Percentiles rank a stretch among this genome's conserved stretches.
Evolutionary conservation across 2,888 invertebrate species (phyloP).

Genomic region (Acrobasis suavella): DNA sequence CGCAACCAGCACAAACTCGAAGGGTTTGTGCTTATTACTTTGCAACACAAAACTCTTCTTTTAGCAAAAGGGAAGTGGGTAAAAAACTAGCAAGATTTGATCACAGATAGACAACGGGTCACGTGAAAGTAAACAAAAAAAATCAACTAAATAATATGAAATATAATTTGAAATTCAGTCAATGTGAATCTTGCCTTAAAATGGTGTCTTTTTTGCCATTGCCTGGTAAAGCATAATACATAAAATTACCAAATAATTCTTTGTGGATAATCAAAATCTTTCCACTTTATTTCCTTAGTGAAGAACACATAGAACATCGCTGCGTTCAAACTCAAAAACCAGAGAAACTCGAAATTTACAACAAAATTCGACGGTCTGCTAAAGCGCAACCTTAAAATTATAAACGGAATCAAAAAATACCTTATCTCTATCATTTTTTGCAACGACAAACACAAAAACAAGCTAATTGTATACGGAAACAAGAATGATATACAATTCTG

Average conservation of each 20-base stretch:
- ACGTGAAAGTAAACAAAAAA: too few relatives aligned
- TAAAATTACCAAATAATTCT: constrained; percentile 92
- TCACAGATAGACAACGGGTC: too few relatives aligned
- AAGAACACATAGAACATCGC: constrained; percentile 89
- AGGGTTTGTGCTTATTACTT: too few relatives aligned
- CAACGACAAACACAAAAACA: constrained; percentile 86
- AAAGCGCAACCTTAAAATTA: constrained; percentile 88
- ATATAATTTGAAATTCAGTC: too few relatives aligned
- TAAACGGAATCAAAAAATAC: constrained; percentile 96
- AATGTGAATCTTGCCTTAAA: too few relatives aligned
- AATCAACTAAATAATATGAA: too few relatives aligned
- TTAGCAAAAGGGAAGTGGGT: too few relatives aligned
- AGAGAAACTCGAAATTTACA: constrained; percentile 83
- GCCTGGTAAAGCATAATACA: not conserved
- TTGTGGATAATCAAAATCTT: constrained; percentile 86
- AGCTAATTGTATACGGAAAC: constrained; percentile 83
- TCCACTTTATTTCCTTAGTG: constrained; percentile 90
- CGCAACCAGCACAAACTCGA: too few relatives aligned
- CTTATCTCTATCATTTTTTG: constrained; percentile 95
- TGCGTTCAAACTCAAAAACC: constrained; percentile 86
- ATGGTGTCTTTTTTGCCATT: not conserved
- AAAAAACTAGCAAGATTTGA: too few relatives aligned
- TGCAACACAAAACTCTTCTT: too few relatives aligned
- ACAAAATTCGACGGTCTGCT: constrained; percentile 74
- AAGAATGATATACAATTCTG: constrained; percentile 80